phyloP scores from a whole-genome alignment of 2,797 vertebrate species.

The Ptychobarbus kaznakovi region DNA sequence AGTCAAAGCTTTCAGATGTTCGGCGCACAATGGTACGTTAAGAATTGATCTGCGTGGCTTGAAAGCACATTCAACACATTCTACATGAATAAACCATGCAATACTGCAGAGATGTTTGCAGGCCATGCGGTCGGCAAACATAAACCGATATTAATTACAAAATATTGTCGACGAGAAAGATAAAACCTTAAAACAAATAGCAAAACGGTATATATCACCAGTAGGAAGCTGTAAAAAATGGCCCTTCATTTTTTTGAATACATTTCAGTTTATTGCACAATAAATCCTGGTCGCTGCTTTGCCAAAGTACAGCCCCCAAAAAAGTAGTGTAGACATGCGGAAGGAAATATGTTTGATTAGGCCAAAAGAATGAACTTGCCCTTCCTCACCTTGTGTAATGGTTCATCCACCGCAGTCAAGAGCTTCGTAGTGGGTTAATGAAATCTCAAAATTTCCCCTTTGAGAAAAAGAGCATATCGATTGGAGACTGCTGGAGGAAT shows the following conservation, averaged over 20 bases:
- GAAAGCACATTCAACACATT: slow-evolving; percentile 76
- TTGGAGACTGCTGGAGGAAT: slow-evolving; percentile 74
- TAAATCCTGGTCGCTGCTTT: slow-evolving; percentile 53
- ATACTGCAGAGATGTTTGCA: slow-evolving; percentile 68
- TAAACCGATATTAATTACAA: slow-evolving; percentile 78
- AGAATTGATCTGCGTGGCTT: slow-evolving; percentile 66
- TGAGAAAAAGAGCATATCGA: slow-evolving; percentile 76
- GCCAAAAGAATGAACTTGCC: slow-evolving; percentile 75
- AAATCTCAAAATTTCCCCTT: slow-evolving; percentile 77
- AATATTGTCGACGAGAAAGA: slow-evolving; percentile 65
- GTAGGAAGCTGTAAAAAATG: slow-evolving; percentile 46
- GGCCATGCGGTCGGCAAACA: slow-evolving; percentile 72
- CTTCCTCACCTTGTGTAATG: slow-evolving; percentile 76
- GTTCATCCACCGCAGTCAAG: slow-evolving; percentile 75
- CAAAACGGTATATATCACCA: slow-evolving; percentile 51
- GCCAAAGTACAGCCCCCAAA: slow-evolving; percentile 45
- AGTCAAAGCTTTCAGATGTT: slow-evolving; percentile 60
- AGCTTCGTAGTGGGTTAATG: slow-evolving; percentile 81
- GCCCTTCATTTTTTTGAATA: slow-evolving; percentile 50
- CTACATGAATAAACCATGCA: slow-evolving; percentile 68
- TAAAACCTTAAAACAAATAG: slow-evolving; percentile 48
- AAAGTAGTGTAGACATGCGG: slow-evolving; percentile 42
- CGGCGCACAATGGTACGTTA: slow-evolving; percentile 66
- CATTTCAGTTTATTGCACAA: slow-evolving; percentile 53
- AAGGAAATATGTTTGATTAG: slow-evolving; percentile 63